Evolutionary conservation across 2,797 vertebrate species (phyloP).

Genomic region (Vultur gryphus): DNA sequence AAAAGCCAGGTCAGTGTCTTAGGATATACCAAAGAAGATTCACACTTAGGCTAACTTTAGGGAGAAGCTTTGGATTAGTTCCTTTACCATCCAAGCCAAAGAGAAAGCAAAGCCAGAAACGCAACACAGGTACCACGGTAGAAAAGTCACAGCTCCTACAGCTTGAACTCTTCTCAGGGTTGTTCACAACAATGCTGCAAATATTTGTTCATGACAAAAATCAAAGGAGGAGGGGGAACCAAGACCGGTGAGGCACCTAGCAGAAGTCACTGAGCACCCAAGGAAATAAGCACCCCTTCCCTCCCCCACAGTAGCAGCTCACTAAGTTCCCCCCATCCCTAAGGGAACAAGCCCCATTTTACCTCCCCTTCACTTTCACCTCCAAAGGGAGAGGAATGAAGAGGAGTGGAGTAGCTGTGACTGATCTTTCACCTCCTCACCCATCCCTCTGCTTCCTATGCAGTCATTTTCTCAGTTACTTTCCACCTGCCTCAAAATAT

Average conservation of each 20-base stretch:
- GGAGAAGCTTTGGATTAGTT: neutral
- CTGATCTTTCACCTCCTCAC: neutral
- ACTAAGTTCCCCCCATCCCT: neutral
- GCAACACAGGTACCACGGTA: neutral
- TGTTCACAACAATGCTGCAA: neutral
- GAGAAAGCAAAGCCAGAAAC: neutral
- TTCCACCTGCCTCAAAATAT: neutral
- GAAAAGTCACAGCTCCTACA: neutral
- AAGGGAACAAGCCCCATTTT: neutral
- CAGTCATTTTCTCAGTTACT: slow-evolving; percentile 8
- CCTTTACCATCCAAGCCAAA: neutral
- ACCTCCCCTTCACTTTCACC: neutral
- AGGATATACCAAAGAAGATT: neutral
- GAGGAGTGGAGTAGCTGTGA: neutral
- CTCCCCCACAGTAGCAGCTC: neutral
- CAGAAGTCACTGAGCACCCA: neutral
- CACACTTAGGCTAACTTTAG: neutral
- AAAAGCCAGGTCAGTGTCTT: neutral
- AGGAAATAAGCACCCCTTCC: neutral
- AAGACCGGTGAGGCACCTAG: neutral
- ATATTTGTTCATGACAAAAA: neutral
- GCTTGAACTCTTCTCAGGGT: neutral
- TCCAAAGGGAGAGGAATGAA: neutral
- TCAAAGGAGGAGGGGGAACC: neutral
- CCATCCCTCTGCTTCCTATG: neutral